Conservation (phyloP, 2,888 invertebrate species). For the Stegophylla sp. region DNA sequence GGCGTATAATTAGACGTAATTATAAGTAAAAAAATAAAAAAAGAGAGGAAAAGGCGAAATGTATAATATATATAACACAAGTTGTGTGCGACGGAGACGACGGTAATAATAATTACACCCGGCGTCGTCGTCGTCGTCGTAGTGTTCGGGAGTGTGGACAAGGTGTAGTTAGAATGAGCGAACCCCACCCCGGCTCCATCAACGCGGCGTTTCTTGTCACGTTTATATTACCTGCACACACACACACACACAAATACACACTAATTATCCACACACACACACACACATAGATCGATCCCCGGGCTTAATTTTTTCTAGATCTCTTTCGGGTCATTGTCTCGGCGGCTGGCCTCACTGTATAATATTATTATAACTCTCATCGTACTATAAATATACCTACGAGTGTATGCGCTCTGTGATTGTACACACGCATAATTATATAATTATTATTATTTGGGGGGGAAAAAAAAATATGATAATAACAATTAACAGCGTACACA, state of each 20-base stretch:
- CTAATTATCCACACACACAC: constrained; percentile 44
- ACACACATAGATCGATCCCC: constrained; percentile 28
- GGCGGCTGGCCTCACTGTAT: background rate
- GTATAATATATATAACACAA: constrained; percentile 16
- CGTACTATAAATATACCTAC: background rate
- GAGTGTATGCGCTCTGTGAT: constrained; percentile 1
- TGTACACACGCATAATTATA: constrained; percentile 27
- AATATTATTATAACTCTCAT: too few relatives aligned
- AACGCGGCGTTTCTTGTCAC: constrained; percentile 46
- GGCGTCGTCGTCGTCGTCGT: too few relatives aligned
- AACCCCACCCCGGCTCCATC: constrained; percentile 41
- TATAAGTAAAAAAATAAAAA: constrained; percentile 41
- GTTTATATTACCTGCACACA: constrained; percentile 37
- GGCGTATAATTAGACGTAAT: constrained; percentile 58
- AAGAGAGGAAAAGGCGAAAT: constrained; percentile 39
- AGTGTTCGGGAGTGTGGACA: constrained; percentile 56
- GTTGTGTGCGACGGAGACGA: constrained; percentile 32
- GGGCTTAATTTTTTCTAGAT: constrained; percentile 56
- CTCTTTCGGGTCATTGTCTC: constrained; percentile 58
- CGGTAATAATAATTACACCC: constrained; percentile 53
- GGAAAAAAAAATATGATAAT: constrained; percentile 17
- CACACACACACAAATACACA: constrained; percentile 1
- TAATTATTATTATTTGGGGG: constrained; percentile 11
- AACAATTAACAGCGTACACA: constrained; percentile 19
- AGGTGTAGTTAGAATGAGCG: constrained; percentile 48